These are phyloP conservation scores for Diphyllodes magnificus DNA, from an alignment of 2,113 vertebrate genomes.

Conservation along the genomic window DNA sequence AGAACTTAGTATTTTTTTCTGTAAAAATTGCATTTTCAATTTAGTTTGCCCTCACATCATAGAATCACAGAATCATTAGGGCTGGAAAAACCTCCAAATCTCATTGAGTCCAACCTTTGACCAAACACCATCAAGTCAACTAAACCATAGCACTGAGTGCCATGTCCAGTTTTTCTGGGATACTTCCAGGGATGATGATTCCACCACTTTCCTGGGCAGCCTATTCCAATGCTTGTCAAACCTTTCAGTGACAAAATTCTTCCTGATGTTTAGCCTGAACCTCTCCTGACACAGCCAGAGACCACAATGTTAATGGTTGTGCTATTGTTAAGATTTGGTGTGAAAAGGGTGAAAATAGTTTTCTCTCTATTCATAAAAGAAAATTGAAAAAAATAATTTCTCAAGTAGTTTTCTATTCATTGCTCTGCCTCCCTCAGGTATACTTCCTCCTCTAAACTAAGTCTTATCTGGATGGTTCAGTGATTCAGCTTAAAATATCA, in stretches of 20 bases:
- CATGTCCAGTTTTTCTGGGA: neutral
- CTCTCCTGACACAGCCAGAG: neutral
- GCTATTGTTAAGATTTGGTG: neutral
- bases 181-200: accelerated
- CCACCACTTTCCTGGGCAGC: neutral
- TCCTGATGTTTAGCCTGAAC: neutral
- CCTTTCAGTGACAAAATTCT: neutral
- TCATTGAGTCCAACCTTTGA: neutral
- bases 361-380: neutral
- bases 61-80: neutral
- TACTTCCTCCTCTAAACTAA: neutral
- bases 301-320: neutral
- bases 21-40: neutral
- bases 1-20: neutral
- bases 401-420: neutral
- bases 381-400: neutral
- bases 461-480: neutral
- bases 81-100: neutral
- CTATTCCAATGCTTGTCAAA: neutral
- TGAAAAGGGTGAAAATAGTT: neutral
- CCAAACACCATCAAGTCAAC: neutral
- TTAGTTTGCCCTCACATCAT: neutral
- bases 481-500: neutral
- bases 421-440: neutral
- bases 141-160: neutral